Base-by-base conservation (phyloP, 1,140 invertebrate species). In the Drosophila erecta region DNA sequence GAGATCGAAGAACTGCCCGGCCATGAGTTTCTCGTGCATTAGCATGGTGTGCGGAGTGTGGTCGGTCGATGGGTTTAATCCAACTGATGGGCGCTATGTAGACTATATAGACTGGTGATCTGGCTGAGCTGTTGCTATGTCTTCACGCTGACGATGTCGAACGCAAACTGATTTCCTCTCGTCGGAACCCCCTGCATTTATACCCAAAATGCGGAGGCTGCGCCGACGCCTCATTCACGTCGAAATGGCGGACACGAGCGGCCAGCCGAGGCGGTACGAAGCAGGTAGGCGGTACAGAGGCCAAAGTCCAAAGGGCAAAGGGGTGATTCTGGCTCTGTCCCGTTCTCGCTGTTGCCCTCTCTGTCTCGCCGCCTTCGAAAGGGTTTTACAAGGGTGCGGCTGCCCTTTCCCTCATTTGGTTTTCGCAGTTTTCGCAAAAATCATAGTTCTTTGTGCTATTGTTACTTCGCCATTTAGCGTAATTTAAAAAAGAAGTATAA, bases 21-120 rank as follows among this genome's bases (percentile, higher is more conserved):
- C 43, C 56, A 91, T 79, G 14, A 91, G 69, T 85, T 92, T 92
- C 62, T 92, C 89, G 75, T 92, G 90, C 77, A 92, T 90, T 69
- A 91, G 71, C 90, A 91, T 87, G 55, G 35, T 78, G 54, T 46
- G 41, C 38, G 14, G 5, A 20, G 20, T 5, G 33, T 37, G 24
- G 24, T 40, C 41, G n/a, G n/a, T n/a, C 3, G 2, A 4, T 53
- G 24, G 12, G 30, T 59, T 54, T 79, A 81, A 86, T 84, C 81
- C 81, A 73, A 77, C 54, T 66, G 11, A 66, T 17, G 71, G 49
- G 5, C 14, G 38, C 35, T 54, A 8, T 49, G 46, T 54, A 33
- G 47, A 43, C 3, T 49, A 49, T 54, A 33, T 24, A 24, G 47
- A 47, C 2, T 57, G 72, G 33, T n/a, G 47, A 24, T 43, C 46